Percentiles rank a stretch among this genome's conserved stretches.
Evolutionary conservation across 2,113 vertebrate genomes (phyloP).

Genomic region (Corythornis cristatus): DNA sequence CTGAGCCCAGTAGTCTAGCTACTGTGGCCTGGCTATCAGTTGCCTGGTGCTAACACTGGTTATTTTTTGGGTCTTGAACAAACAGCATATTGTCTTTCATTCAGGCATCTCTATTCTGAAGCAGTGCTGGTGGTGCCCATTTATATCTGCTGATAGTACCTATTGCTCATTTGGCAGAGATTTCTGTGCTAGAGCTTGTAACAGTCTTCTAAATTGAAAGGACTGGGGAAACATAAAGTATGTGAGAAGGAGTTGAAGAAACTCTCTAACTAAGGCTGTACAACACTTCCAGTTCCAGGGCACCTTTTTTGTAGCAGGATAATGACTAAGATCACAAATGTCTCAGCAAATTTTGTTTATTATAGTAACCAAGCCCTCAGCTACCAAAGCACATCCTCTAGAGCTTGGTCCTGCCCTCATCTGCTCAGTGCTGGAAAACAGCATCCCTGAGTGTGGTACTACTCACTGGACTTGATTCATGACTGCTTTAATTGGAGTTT

Average conservation of each 20-base stretch:
- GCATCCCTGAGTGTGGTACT: neutral
- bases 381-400: slow-evolving; percentile 21
- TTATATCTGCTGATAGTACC: neutral
- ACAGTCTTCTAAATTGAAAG: neutral
- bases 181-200: neutral
- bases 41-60: neutral
- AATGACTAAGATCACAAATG: neutral
- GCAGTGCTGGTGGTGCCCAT: neutral
- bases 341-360: neutral
- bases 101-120: neutral
- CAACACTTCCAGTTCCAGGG: neutral
- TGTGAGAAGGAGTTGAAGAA: neutral
- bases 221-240: neutral
- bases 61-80: neutral
- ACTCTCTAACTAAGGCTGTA: neutral
- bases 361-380: neutral
- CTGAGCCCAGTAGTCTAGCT: neutral
- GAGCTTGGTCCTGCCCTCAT: neutral
- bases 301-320: neutral
- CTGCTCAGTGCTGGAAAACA: neutral
- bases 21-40: neutral
- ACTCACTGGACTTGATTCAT: slow-evolving; percentile 5
- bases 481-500: neutral
- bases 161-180: neutral
- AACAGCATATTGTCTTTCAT: neutral